Evolutionary conservation across 2,113 vertebrate species (phyloP).

Genomic region (Oxygymnocypris stewartii): DNA sequence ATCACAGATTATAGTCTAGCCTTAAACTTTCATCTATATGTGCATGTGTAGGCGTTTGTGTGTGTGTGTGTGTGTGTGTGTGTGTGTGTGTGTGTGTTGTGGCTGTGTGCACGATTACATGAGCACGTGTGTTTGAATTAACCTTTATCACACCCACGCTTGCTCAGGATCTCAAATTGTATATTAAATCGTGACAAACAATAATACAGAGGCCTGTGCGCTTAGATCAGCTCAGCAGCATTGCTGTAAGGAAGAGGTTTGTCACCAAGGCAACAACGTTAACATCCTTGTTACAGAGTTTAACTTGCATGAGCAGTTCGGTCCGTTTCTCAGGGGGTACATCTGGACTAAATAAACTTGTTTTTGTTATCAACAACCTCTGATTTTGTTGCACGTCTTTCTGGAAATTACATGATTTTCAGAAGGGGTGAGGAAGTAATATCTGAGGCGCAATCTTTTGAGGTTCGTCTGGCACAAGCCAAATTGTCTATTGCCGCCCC

Average conservation of each 20-base stretch:
- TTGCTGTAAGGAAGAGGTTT: constrained; percentile 28
- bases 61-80: constrained; percentile 2
- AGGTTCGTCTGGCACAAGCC: not conserved
- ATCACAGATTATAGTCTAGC: constrained; percentile 76
- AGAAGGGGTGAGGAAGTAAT: not conserved
- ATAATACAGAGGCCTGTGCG: not conserved
- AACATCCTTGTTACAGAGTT: constrained; percentile 3
- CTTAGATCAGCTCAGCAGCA: not conserved
- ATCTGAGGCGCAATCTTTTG: not conserved
- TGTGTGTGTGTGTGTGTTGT: not conserved
- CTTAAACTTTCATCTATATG: constrained; percentile 43
- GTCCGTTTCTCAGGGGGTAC: not conserved
- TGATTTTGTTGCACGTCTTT: not conserved
- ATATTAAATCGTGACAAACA: constrained; percentile 37
- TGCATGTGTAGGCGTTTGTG: constrained; percentile 1
- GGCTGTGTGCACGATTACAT: not conserved
- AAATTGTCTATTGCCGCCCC: not conserved
- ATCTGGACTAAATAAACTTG: constrained; percentile 7
- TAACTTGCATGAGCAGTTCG: not conserved
- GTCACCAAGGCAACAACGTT: constrained; percentile 34
- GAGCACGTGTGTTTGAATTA: constrained; percentile 18
- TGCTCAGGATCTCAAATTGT: constrained; percentile 30
- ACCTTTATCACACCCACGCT: constrained; percentile 33
- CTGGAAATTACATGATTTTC: not conserved
- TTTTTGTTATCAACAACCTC: not conserved